Evolutionary conservation across 2,888 invertebrate genomes (phyloP).

Genomic region (Horisme vitalbata): DNA sequence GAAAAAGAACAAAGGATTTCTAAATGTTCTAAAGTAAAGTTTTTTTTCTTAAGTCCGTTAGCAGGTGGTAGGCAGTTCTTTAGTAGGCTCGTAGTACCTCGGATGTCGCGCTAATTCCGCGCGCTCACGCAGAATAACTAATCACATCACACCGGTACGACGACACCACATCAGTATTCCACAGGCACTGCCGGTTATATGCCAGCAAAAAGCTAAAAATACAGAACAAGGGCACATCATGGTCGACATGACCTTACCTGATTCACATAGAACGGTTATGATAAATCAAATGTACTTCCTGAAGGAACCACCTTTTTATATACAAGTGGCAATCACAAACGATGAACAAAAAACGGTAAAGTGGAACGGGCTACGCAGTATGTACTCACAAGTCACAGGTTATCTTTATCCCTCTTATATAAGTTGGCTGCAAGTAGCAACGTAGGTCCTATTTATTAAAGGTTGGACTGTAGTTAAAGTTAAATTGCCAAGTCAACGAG

Average conservation of each 20-base stretch:
- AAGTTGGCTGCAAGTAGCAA: no score
- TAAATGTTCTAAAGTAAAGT: no score
- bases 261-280: slow-evolving; percentile 60
- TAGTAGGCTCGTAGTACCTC: slow-evolving; percentile 60
- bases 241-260: slow-evolving; percentile 67
- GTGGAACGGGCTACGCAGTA: no score
- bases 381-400: no score
- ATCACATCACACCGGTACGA: slow-evolving; percentile 36
- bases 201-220: slow-evolving; percentile 78
- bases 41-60: no score
- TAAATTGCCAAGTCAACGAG: no score
- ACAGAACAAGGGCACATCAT: slow-evolving; percentile 70
- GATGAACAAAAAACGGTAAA: not conserved
- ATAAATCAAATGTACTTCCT: slow-evolving; percentile 55
- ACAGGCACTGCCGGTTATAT: slow-evolving; percentile 46
- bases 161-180: slow-evolving; percentile 67
- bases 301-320: slow-evolving; percentile 32
- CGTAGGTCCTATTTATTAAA: no score
- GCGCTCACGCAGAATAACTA: slow-evolving; percentile 69
- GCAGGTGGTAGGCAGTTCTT: no score
- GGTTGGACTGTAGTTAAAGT: no score
- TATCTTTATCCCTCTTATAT: no score
- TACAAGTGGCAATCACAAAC: not conserved
- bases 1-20: no score
- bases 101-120: slow-evolving; percentile 76